A percentile compares a stretch with the other conserved stretches of the same genome.
Evolutionary conservation across 1,140 invertebrate genomes (phyloP).

Genomic region (Theocolax elegans): DNA sequence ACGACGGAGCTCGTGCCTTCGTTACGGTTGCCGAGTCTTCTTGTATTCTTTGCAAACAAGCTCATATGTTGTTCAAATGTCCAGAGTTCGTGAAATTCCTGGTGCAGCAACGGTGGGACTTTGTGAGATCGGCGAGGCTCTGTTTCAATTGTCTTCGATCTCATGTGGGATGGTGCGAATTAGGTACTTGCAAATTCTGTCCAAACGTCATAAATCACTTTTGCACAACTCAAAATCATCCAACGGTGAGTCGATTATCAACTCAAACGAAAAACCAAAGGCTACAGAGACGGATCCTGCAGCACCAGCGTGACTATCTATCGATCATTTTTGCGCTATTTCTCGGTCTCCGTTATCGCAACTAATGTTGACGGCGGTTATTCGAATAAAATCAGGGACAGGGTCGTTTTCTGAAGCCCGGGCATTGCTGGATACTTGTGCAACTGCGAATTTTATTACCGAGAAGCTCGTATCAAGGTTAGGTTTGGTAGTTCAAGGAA

Average conservation of each 20-base stretch:
- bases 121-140: not conserved
- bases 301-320: no score
- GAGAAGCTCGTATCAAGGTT: no score
- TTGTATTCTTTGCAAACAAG: not conserved
- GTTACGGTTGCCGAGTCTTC: not conserved
- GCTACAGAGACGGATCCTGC: no score
- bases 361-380: slow-evolving; percentile 37
- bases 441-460: no score
- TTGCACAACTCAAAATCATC: no score
- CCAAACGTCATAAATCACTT: not conserved
- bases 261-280: no score
- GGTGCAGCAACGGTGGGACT: not conserved
- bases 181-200: not conserved
- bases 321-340: no score
- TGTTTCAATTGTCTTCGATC: not conserved
- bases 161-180: not conserved
- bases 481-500: no score
- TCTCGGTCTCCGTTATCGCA: not conserved
- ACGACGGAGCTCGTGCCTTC: not conserved
- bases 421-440: no score
- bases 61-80: not conserved
- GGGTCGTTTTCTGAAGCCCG: no score
- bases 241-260: no score
- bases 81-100: not conserved
- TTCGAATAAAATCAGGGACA: slow-evolving; percentile 23